phyloP scores from a whole-genome alignment of 2,888 invertebrate species.

The Phyllotreta striolata region DNA sequence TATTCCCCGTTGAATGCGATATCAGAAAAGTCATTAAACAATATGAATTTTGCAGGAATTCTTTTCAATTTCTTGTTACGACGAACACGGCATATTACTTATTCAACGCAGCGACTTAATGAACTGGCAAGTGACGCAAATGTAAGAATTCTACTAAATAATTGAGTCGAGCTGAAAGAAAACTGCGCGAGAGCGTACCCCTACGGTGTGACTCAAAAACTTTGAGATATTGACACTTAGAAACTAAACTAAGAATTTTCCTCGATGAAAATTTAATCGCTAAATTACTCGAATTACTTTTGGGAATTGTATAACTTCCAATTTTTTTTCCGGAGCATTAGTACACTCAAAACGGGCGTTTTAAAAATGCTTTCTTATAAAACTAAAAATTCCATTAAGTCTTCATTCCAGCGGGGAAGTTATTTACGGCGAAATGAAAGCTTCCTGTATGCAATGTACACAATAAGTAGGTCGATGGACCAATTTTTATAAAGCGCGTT shows the following conservation, averaged over 20 bases:
- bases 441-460: too few species aligned
- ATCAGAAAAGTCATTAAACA: conserved; percentile 12
- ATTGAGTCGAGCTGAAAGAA: conserved; percentile 6
- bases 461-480: too few species aligned
- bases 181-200: not conserved
- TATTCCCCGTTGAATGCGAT: not conserved
- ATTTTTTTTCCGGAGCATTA: too few species aligned
- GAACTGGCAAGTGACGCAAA: conserved; percentile 16
- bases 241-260: not conserved
- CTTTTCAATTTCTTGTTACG: conserved; percentile 11
- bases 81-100: conserved; percentile 15
- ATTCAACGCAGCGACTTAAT: conserved; percentile 17
- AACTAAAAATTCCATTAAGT: too few species aligned
- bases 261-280: too few species aligned
- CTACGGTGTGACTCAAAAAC: not conserved
- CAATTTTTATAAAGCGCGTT: too few species aligned
- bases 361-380: too few species aligned
- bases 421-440: too few species aligned
- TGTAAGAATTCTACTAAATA: conserved; percentile 12
- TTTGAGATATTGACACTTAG: conserved; percentile 6
- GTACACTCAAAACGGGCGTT: too few species aligned
- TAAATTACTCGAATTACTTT: too few species aligned
- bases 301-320: not conserved
- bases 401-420: too few species aligned
- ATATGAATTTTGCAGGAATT: conserved; percentile 9